phyloP scores from a whole-genome alignment of 30 jellyfish, hydroid and myxozoan genomes.

The Nemopilema nomurai region DNA sequence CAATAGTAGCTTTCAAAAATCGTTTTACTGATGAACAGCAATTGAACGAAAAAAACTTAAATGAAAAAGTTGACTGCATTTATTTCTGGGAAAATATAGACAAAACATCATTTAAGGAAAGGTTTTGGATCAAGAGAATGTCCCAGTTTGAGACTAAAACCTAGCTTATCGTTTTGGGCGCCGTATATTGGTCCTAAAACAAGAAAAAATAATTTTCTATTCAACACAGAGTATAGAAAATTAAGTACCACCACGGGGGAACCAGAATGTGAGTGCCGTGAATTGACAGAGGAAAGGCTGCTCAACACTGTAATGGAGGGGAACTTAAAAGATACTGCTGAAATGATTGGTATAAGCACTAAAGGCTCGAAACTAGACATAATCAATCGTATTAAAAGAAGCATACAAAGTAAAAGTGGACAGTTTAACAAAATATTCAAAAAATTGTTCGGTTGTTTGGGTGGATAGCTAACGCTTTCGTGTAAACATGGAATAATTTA shows the following conservation, averaged over 20 bases:
- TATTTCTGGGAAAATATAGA: conserved; percentile 58
- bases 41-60: background rate
- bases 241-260: conserved; percentile 6
- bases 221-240: conserved; percentile 51
- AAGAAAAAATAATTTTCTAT: conserved; percentile 6
- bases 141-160: background rate
- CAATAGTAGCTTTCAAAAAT: conserved; percentile 45
- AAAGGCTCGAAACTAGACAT: conserved; percentile 46
- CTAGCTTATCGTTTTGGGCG: conserved; percentile 51
- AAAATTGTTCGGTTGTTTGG: conserved; percentile 39
- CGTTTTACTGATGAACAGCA: background rate
- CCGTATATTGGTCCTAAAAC: conserved; percentile 50
- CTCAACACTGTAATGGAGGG: conserved; percentile 7
- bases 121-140: conserved; percentile 15
- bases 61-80: conserved; percentile 25
- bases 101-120: background rate
- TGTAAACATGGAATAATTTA: conserved; percentile 50
- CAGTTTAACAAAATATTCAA: conserved; percentile 31
- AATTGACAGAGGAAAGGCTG: conserved; percentile 52
- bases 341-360: conserved; percentile 9
- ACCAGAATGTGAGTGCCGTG: conserved; percentile 34
- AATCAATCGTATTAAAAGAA: conserved; percentile 17
- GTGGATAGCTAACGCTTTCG: conserved; percentile 53
- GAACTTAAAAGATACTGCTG: conserved; percentile 12
- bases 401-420: background rate